Evolutionary conservation across 2,888 invertebrate genomes (phyloP).

Genomic region (Pseudeuparius sepicola): DNA sequence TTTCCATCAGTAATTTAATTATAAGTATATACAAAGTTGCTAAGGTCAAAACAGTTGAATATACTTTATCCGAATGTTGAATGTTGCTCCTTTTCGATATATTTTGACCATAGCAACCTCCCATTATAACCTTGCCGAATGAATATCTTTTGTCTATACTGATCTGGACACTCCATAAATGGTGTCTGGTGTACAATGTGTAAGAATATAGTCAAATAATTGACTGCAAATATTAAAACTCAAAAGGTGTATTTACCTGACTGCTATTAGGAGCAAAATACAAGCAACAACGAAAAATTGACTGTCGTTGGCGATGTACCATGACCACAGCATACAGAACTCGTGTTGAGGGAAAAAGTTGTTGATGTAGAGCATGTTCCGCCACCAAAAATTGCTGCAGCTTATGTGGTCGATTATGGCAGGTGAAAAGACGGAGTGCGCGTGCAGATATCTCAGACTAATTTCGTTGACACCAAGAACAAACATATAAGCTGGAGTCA

Average conservation of each 20-base stretch:
- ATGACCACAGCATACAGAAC: constrained; percentile 75
- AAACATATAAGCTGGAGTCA: constrained; percentile 75
- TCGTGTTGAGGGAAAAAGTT: constrained; percentile 66
- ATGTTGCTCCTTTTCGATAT: too few relatives aligned
- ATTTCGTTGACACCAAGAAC: constrained; percentile 67
- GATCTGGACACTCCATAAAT: too few relatives aligned
- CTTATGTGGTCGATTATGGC: constrained; percentile 59
- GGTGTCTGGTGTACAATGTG: too few relatives aligned
- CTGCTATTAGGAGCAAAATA: constrained; percentile 53
- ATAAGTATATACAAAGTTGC: too few relatives aligned
- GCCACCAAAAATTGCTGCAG: constrained; percentile 75
- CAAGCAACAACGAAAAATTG: constrained; percentile 66
- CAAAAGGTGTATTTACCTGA: constrained; percentile 50
- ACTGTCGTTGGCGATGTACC: constrained; percentile 75
- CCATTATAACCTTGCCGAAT: too few relatives aligned
- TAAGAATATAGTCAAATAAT: too few relatives aligned
- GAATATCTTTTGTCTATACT: too few relatives aligned
- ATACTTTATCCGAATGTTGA: too few relatives aligned
- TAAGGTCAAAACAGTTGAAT: too few relatives aligned
- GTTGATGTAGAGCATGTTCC: constrained; percentile 74
- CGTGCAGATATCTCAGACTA: constrained; percentile 57
- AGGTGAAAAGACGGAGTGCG: constrained; percentile 60
- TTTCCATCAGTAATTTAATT: too few relatives aligned
- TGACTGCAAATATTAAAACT: too few relatives aligned
- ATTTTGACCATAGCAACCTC: too few relatives aligned